Percentiles rank a stretch among this genome's conserved stretches.
phyloP scores from a whole-genome alignment of 2,113 vertebrate species.

The Parotia lawesii region DNA sequence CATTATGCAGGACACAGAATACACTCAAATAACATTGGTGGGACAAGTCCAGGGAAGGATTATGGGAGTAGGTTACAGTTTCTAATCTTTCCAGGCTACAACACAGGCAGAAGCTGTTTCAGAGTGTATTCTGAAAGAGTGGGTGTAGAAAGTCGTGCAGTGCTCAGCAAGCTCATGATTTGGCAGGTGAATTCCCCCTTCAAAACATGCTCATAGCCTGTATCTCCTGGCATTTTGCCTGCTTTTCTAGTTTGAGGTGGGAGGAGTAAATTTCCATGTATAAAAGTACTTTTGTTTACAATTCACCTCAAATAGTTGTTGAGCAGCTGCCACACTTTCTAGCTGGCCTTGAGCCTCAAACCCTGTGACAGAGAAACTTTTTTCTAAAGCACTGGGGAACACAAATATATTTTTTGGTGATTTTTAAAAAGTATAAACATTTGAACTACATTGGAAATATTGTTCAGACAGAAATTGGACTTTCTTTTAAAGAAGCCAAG shows the following conservation, averaged over 20 bases:
- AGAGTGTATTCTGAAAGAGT: neutral
- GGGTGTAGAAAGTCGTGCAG: neutral
- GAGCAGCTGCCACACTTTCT: constrained; percentile 1
- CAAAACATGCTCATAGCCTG: neutral
- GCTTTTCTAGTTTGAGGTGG: constrained; percentile 12
- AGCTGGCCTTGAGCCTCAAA: neutral
- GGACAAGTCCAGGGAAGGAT: neutral
- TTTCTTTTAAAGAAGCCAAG: neutral
- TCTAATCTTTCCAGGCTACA: neutral
- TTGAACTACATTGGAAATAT: neutral
- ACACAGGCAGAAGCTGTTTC: neutral
- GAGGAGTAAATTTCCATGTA: neutral
- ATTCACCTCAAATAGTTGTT: neutral
- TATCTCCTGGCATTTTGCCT: constrained; percentile 5
- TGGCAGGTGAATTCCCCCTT: constrained; percentile 18
- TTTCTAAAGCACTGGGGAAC: neutral
- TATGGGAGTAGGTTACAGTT: neutral
- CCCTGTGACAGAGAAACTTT: neutral
- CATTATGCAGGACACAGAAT: neutral
- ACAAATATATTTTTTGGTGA: neutral
- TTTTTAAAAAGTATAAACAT: neutral
- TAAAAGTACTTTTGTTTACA: constrained; percentile 34
- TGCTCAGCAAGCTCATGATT: neutral
- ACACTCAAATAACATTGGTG: neutral
- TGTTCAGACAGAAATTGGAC: neutral